Base-by-base conservation (phyloP, 2,888 invertebrate species). In the Tortricodes alternella region DNA sequence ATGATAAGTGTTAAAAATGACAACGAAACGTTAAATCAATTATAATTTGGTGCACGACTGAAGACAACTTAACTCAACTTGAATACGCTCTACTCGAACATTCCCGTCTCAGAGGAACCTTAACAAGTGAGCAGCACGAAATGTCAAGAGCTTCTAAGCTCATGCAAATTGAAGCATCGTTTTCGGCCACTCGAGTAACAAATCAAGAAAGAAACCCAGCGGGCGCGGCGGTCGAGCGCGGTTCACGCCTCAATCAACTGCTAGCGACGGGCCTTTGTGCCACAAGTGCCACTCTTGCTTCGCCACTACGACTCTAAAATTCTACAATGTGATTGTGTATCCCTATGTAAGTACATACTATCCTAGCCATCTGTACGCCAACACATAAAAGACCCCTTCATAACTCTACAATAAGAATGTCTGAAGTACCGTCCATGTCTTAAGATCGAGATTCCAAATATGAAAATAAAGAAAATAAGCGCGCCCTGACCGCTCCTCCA, bases 381-480 rank as follows among this genome's bases (percentile, higher is more conserved):
- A 32, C 29, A 56, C 48, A 56, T 56, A 56, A 43, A 19, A 32
- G 43, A 15, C 16, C 43, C 15, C 43, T 62, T 66, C 60, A 67
- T 68, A 71, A 66, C 68, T 65, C 63, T 67, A 76, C 75, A 66
- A 67, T 65, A 68, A 64, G 78, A 84, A 83, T 72, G 80, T 74
- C 80, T 61, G 62, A 81, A 74, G 72, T 78, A 68, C 71, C 71
- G 74, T 75, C 76, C 75, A 71, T 74, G 75, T 77, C 85, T 85
- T 82, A 70, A 85, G 83, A 81, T 76, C 83, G 75, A 85, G 82
- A 83, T 83, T 83, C 78, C 84, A 84, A 81, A 89, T 90, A 91
- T 91, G 89, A 91, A 89, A 90, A 90, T 90, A 90, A 89, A 91
- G 90, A 89, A 90, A 90, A 91, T 91, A 90, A 89, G 86, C 88